A percentile compares a stretch with the other conserved stretches of the same genome.
Conservation (phyloP, 2,888 invertebrate genomes). For the Athetis lepigone region DNA sequence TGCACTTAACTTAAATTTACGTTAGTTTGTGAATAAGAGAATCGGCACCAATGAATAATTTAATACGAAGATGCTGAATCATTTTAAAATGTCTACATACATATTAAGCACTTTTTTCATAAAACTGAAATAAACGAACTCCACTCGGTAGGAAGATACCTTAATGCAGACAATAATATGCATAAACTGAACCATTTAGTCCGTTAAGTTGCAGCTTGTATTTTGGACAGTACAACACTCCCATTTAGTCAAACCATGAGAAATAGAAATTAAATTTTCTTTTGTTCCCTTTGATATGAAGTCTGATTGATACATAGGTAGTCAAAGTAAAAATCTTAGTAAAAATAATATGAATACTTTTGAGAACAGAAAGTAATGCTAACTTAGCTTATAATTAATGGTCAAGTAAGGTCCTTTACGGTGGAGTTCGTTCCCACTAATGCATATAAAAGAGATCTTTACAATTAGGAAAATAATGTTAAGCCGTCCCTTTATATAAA, state of each 20-base stretch:
- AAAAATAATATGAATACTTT: neutral
- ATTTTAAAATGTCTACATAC: constrained; percentile 32
- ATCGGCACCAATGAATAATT: too few relatives aligned
- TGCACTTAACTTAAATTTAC: too few relatives aligned
- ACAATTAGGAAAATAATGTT: constrained; percentile 18
- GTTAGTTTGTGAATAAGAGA: too few relatives aligned
- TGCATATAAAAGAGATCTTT: constrained; percentile 1
- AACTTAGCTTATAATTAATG: too few relatives aligned
- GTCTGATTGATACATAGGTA: too few relatives aligned
- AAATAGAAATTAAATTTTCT: too few relatives aligned
- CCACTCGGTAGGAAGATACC: constrained; percentile 10
- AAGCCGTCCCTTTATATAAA: constrained; percentile 29
- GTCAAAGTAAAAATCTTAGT: too few relatives aligned
- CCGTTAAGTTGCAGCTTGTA: neutral
- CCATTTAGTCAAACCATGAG: neutral
- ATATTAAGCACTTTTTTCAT: constrained; percentile 22
- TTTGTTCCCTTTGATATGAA: too few relatives aligned
- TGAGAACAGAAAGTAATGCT: too few relatives aligned
- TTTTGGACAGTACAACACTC: neutral
- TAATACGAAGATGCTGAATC: constrained; percentile 29
- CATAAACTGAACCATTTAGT: too few relatives aligned
- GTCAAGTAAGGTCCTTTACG: constrained; percentile 5
- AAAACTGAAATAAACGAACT: constrained; percentile 5
- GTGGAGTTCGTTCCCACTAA: neutral
- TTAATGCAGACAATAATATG: too few relatives aligned